Conservation (phyloP, 2,888 invertebrate species). For the Hemicrepidius hirtus region DNA sequence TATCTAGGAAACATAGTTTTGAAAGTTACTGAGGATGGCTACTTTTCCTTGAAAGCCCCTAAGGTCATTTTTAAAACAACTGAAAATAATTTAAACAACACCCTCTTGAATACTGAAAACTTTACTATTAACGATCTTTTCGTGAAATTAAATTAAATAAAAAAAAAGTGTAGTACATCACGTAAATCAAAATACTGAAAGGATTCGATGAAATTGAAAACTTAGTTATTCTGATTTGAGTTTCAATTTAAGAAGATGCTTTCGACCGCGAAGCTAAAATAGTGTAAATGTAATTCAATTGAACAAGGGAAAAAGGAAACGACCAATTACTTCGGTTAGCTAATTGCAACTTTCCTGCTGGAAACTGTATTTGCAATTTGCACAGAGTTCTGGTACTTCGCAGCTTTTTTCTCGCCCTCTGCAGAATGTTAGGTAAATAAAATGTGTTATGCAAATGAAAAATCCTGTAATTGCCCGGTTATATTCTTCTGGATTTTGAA, state of each 20-base stretch:
- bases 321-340: constrained; percentile 61
- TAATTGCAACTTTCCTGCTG: constrained; percentile 58
- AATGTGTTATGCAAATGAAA: constrained; percentile 54
- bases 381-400: constrained; percentile 41
- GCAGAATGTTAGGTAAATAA: constrained; percentile 44
- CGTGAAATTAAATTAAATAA: too few species aligned
- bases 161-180: too few species aligned
- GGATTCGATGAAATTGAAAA: neutral
- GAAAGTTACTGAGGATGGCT: too few species aligned
- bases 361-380: constrained; percentile 35
- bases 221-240: constrained; percentile 1
- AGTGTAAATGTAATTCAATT: constrained; percentile 60
- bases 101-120: too few species aligned
- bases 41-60: too few species aligned
- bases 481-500: constrained; percentile 33
- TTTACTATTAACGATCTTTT: too few species aligned
- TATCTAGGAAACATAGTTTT: too few species aligned
- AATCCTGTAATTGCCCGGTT: constrained; percentile 44
- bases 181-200: too few species aligned
- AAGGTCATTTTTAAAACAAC: too few species aligned
- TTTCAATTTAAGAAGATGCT: constrained; percentile 26
- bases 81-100: too few species aligned
- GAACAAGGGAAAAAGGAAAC: constrained; percentile 57
- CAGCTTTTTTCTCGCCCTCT: constrained; percentile 42
- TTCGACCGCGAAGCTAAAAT: constrained; percentile 52